These are phyloP conservation scores for Coenonympha glycerion DNA, from an alignment of 2,888 invertebrate species.

Conservation along the genomic window DNA sequence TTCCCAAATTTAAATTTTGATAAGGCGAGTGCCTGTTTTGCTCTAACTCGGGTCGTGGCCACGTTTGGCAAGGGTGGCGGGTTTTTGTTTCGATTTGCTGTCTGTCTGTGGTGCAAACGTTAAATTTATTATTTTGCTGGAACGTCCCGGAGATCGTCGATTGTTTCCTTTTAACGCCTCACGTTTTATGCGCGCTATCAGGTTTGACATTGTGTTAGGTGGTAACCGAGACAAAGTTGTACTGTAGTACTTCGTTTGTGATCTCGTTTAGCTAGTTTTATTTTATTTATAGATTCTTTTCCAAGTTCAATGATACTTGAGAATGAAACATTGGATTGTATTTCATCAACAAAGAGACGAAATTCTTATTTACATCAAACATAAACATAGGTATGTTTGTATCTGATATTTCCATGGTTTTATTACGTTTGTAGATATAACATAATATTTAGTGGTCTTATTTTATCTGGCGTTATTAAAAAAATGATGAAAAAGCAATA, in stretches of 20 bases:
- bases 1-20: conserved; percentile 75
- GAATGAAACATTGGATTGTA: neutral
- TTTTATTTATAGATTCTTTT: conserved; percentile 1
- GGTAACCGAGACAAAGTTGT: conserved; percentile 4
- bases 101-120: conserved; percentile 48
- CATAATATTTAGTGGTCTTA: neutral
- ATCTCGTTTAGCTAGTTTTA: conserved; percentile 7
- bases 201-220: conserved; percentile 12
- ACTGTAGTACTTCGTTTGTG: conserved; percentile 6
- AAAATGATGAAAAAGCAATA: neutral
- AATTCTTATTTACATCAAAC: neutral
- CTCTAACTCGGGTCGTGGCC: conserved; percentile 55
- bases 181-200: conserved; percentile 15
- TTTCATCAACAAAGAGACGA: neutral
- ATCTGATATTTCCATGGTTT: too few species aligned
- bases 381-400: too few species aligned
- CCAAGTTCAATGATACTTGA: neutral
- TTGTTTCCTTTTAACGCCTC: conserved; percentile 25
- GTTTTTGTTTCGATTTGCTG: conserved; percentile 60
- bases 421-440: too few species aligned
- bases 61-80: conserved; percentile 57
- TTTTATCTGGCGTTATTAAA: neutral
- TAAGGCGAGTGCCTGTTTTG: conserved; percentile 73
- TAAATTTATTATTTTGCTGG: conserved; percentile 37
- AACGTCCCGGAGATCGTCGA: conserved; percentile 22